Percentiles rank a stretch among this genome's conserved stretches.
Evolutionary conservation across 2,797 vertebrate genomes (phyloP).

Genomic region (Borostomias antarcticus): DNA sequence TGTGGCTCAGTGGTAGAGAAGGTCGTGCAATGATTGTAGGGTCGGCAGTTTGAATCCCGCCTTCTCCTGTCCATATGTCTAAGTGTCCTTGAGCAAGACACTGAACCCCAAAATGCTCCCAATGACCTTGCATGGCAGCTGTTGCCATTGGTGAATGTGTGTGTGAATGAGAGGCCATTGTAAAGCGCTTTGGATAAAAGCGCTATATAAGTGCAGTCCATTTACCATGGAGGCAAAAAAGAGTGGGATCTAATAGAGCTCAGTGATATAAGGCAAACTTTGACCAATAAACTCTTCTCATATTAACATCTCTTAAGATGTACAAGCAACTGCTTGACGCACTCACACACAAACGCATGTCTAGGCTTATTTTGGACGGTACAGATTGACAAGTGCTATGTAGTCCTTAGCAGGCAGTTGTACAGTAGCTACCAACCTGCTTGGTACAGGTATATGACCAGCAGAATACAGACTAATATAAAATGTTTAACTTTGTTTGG

Average conservation of each 20-base stretch:
- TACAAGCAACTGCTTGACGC: neutral
- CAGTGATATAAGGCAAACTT: too few species aligned
- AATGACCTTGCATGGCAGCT: too few species aligned
- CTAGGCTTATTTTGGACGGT: neutral
- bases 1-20: neutral
- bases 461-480: neutral
- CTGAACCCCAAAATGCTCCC: too few species aligned
- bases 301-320: neutral
- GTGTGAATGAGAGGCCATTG: too few species aligned
- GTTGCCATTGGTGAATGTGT: too few species aligned
- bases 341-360: neutral
- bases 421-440: neutral
- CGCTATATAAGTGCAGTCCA: too few species aligned
- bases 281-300: neutral
- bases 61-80: too few species aligned
- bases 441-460: neutral
- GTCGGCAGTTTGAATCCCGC: too few species aligned
- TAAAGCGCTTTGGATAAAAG: too few species aligned
- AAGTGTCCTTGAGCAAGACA: too few species aligned
- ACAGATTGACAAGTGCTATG: neutral
- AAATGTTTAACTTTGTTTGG: neutral
- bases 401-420: neutral
- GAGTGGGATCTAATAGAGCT: too few species aligned
- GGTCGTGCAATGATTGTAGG: neutral
- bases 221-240: too few species aligned